Conservation (phyloP, 2,113 vertebrate species). For the Corynorhinus townsendii region DNA sequence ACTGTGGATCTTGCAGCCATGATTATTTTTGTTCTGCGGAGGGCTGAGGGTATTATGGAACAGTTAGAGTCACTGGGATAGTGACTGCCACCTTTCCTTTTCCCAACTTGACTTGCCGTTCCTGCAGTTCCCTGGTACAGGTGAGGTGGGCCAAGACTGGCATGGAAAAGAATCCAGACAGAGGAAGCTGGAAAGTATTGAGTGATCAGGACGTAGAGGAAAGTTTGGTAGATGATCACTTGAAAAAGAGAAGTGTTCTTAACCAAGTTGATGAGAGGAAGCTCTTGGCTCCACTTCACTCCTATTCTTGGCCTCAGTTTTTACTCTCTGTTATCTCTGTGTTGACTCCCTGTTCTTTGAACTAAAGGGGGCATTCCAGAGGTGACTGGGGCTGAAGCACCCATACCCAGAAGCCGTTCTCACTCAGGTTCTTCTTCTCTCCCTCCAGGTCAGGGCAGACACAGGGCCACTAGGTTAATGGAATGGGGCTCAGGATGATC, state of each 20-base stretch:
- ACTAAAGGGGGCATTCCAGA: not conserved
- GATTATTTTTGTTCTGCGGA: not conserved
- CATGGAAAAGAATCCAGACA: not conserved
- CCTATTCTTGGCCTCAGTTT: not conserved
- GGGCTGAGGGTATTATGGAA: rapidly evolving
- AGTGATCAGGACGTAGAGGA: not conserved
- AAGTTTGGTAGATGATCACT: not conserved
- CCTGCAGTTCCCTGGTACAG: not conserved
- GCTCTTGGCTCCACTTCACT: not conserved
- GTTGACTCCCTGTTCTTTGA: not conserved
- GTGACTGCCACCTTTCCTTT: not conserved
- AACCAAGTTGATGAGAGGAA: not conserved
- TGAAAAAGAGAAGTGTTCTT: not conserved
- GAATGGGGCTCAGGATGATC: not conserved
- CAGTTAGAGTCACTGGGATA: not conserved
- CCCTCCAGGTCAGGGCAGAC: not conserved
- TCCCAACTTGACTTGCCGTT: not conserved
- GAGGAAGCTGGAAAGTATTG: not conserved
- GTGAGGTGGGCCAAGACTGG: not conserved
- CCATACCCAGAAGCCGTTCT: not conserved
- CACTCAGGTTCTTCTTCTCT: not conserved
- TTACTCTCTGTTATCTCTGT: not conserved
- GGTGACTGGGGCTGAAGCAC: not conserved
- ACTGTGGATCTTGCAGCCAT: not conserved
- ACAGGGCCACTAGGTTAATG: constrained; percentile 41